Base-by-base conservation (phyloP, 1,140 invertebrate species). In the Globodera rostochiensis region DNA sequence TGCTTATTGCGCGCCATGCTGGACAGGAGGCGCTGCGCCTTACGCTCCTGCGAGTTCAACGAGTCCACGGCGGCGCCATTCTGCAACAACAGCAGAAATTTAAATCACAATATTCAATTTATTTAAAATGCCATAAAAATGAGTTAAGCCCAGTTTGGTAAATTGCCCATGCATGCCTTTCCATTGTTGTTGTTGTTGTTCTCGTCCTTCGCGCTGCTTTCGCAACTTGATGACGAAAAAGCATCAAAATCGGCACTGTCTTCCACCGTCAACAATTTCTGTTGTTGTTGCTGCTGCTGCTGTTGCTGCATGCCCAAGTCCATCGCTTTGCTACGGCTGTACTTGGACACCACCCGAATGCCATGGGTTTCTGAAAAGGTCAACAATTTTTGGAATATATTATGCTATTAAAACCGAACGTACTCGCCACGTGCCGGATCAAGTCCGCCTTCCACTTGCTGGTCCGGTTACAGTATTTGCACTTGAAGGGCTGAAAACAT, bases 391-490 rank as follows among this genome's bases (percentile, higher is more conserved):
- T 19, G 45, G 6, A 19, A 53, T 19, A 19, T n/a, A 19, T 64
- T 15, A 19, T 3, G 19, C 11, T 19, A 83, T 83, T 50, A 19
- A 0, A 9, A 0, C 19, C n/a, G 71, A 60, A 80, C 87, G 82
- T 74, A 88, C 88, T 89, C 36, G 88, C 88, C 76, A 89, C 89
- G 83, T 89, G 89, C 57, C 88, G 77, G 77, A 89, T 89, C 8
- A 89, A 71, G 80, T 89, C 88, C 13, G 88, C 88, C 84, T 89
- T 89, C 88, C 88, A 89, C 67, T 89, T 89, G 76, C 84, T 86
- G 36, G 88, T 89, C 45, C 88, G 70, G 36, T 86, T 87, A 67
- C 88, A 89, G 81, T 87, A 89, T 64, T 88, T 86, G 77, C 88
- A 89, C 73, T 90, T 90, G 84, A 90, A 89, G 45, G 88, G 88